Evolutionary conservation across 2,113 vertebrate species (phyloP), one percentile per base, ranked within the genome.

Genomic region (Eudyptes chrysolophus): DNA sequence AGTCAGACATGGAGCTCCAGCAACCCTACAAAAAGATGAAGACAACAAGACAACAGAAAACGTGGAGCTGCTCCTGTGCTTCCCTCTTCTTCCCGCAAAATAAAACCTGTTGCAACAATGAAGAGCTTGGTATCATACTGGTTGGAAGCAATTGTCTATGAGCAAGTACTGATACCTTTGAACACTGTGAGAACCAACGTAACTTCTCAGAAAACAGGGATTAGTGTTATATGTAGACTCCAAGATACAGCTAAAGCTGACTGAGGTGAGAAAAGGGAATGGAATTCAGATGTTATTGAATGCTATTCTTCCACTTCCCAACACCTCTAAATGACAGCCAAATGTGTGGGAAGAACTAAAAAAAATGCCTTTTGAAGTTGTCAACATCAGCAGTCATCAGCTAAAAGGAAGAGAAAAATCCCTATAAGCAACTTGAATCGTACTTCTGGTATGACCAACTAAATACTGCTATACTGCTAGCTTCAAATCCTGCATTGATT

Each of bases 221-320:
- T 48, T 69, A 42, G 4, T 0, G 0, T 58, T 21, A 8, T 7
- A 27, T 3, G 19, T 60, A 54, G 69, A 76, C 8, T 16, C 42
- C 72, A 72, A 74, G 58, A 65, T 26, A 57, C 6, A 94, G 68
- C 46, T 68, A 22, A 54, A 79, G 51, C 14, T 70, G 42, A 90
- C 25, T 20, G 22, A 38, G 20, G 54, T 60, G 38, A 87, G 32
- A 76, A 84, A 92, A 55, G 3, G 7, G 14, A 30, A 65, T 29
- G 9, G 26, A 93, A 81, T 92, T 74, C 40, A 74, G 49, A 40
- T 74, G 24, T 51, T 82, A 82, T 2, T 78, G 60, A n/a, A 90
- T 52, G 17, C 18, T 62, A 20, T 65, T 87, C 58, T 64, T 82
- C 29, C 48, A 65, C 29, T 57, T 94, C 55, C 46, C 19, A 90